Percentiles rank a stretch among this genome's conserved stretches.
These are phyloP conservation scores for Malurus alboscapulatus DNA, from an alignment of 2,113 vertebrate genomes.

Conservation along the genomic window DNA sequence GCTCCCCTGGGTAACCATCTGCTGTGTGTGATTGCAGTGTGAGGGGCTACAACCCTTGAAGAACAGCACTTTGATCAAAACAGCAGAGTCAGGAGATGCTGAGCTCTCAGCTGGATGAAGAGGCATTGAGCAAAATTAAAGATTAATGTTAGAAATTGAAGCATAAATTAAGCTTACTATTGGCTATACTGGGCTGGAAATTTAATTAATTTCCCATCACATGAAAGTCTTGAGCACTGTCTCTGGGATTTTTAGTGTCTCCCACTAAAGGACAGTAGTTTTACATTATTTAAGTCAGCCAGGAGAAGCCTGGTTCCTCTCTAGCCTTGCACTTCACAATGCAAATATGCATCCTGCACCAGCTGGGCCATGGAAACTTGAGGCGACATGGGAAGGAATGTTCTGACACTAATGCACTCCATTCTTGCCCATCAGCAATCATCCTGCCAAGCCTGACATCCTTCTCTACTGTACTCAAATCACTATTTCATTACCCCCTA, in stretches of 20 bases:
- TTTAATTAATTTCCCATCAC: background rate
- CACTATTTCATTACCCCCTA: background rate
- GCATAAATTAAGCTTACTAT: background rate
- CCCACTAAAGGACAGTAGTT: background rate
- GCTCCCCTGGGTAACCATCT: background rate
- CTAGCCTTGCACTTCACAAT: background rate
- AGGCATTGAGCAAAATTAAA: background rate
- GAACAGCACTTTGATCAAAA: background rate
- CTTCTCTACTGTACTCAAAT: background rate
- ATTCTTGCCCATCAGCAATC: background rate
- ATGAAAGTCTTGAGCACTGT: background rate
- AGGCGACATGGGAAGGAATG: background rate
- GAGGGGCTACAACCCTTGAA: background rate
- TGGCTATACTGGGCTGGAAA: background rate
- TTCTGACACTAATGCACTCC: background rate
- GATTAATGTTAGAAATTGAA: background rate
- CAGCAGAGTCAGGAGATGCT: background rate
- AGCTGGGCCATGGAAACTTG: background rate
- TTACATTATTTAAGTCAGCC: background rate
- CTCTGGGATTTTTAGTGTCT: background rate
- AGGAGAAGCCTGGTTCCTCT: background rate
- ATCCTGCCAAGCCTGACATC: background rate
- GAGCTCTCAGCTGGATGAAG: background rate
- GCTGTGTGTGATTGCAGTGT: rapidly evolving
- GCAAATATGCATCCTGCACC: background rate